Percentiles rank a stretch among this genome's conserved stretches.
Conservation (phyloP, 1,140 invertebrate species). For the Neodiprion lecontei region DNA sequence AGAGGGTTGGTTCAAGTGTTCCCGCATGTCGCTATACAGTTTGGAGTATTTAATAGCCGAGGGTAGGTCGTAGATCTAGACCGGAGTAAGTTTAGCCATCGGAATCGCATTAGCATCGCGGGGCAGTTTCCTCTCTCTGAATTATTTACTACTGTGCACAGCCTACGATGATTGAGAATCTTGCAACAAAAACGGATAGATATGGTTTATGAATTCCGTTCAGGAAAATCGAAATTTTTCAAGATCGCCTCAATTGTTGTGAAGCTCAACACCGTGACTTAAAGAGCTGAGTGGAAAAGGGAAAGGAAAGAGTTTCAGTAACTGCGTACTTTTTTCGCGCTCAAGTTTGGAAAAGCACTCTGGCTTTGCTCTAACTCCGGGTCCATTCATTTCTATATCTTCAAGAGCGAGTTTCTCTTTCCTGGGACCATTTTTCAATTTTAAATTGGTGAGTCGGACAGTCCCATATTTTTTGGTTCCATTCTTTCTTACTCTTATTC, state of each 20-base stretch:
- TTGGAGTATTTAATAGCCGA: slow-evolving; percentile 3
- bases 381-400: too few species aligned
- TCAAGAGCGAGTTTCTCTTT: too few species aligned
- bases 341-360: background rate
- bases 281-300: too few species aligned
- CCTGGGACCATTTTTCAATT: background rate
- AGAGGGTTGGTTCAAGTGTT: background rate
- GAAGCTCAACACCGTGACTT: too few species aligned
- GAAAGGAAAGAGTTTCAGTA: too few species aligned
- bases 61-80: slow-evolving; percentile 1
- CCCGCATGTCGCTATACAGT: background rate
- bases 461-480: background rate
- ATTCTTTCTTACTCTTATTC: background rate
- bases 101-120: slow-evolving; percentile 4
- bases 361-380: background rate
- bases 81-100: background rate
- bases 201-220: too few species aligned
- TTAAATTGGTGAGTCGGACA: background rate
- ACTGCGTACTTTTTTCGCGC: too few species aligned
- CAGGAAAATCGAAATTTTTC: too few species aligned
- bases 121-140: background rate
- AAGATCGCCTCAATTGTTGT: too few species aligned
- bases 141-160: background rate
- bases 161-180: background rate
- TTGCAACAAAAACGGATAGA: background rate